Evolutionary conservation across 2,888 invertebrate genomes (phyloP).

Genomic region (Podotricha telesiphe): DNA sequence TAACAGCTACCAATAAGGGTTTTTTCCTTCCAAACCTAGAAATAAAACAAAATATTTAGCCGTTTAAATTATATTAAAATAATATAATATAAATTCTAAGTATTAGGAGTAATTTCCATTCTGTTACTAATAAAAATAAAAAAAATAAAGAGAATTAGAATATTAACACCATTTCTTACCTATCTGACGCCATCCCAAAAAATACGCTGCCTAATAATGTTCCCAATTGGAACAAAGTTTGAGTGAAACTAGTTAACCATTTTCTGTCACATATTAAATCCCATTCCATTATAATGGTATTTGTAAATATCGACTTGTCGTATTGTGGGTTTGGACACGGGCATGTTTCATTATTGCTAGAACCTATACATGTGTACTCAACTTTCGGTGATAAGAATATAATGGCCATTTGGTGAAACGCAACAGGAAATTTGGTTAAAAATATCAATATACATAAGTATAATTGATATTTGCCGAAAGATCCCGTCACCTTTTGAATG

Average conservation of each 20-base stretch:
- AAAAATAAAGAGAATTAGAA: too few relatives aligned
- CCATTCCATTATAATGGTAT: conserved; percentile 90
- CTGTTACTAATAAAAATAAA: too few relatives aligned
- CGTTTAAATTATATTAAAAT: too few relatives aligned
- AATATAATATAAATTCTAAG: too few relatives aligned
- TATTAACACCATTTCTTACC: conserved; percentile 71
- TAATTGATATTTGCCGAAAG: conserved; percentile 80
- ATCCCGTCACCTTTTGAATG: conserved; percentile 73
- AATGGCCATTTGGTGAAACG: conserved; percentile 80
- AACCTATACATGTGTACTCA: conserved; percentile 57
- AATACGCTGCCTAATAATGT: conserved; percentile 88
- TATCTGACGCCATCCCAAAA: conserved; percentile 90
- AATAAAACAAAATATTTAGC: conserved; percentile 41
- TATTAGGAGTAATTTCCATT: too few relatives aligned
- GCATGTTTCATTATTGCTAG: conserved; percentile 66
- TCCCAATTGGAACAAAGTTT: conserved; percentile 90
- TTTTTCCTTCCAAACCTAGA: conserved; percentile 89
- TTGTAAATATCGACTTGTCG: conserved; percentile 86
- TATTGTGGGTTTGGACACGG: conserved; percentile 84
- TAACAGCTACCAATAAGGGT: conserved; percentile 88
- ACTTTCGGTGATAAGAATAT: conserved; percentile 77
- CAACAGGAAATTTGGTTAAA: conserved; percentile 74
- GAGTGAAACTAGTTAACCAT: conserved; percentile 87
- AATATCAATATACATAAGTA: conserved; percentile 68
- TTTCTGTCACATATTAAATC: conserved; percentile 87